A percentile compares a stretch with the other conserved stretches of the same genome.
Evolutionary conservation across 2,888 invertebrate species (phyloP).

Genomic region (Ptychoptera albimana): DNA sequence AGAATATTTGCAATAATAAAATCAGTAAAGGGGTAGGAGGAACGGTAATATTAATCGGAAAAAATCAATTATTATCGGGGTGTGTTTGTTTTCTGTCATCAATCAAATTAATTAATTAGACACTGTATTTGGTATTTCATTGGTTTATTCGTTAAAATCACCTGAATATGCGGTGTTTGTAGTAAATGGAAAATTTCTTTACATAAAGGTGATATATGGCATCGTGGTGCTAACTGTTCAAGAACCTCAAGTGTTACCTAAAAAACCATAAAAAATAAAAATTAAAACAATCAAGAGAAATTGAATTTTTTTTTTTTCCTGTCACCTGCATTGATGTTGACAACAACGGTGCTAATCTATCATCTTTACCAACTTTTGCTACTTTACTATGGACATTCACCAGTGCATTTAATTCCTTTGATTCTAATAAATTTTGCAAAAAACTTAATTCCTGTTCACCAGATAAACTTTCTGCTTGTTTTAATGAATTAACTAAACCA

Average conservation of each 20-base stretch:
- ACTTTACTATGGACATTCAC: slow-evolving; percentile 86
- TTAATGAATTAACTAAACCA: slow-evolving; percentile 62
- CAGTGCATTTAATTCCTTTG: slow-evolving; percentile 75
- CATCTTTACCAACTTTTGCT: slow-evolving; percentile 66
- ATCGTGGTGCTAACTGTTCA: slow-evolving; percentile 53
- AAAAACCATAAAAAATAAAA: slow-evolving; percentile 1
- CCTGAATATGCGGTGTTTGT: slow-evolving; percentile 78
- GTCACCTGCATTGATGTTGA: slow-evolving; percentile 68
- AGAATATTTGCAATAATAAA: too few relatives aligned
- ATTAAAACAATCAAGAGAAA: neutral
- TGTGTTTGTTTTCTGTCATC: too few relatives aligned
- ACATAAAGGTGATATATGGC: slow-evolving; percentile 52
- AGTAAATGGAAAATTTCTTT: slow-evolving; percentile 65
- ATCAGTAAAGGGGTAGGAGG: too few relatives aligned
- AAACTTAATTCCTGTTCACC: slow-evolving; percentile 79
- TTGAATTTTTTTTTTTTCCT: neutral
- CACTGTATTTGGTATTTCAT: too few relatives aligned
- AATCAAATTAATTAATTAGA: too few relatives aligned
- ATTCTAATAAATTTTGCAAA: slow-evolving; percentile 66
- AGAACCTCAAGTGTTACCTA: slow-evolving; percentile 63
- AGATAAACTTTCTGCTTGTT: slow-evolving; percentile 57
- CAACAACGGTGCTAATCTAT: slow-evolving; percentile 66
- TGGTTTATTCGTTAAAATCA: too few relatives aligned
- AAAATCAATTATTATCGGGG: too few relatives aligned
- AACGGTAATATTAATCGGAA: too few relatives aligned